Base-by-base conservation (phyloP, 2,888 invertebrate species). In the Diogma glabrata region DNA sequence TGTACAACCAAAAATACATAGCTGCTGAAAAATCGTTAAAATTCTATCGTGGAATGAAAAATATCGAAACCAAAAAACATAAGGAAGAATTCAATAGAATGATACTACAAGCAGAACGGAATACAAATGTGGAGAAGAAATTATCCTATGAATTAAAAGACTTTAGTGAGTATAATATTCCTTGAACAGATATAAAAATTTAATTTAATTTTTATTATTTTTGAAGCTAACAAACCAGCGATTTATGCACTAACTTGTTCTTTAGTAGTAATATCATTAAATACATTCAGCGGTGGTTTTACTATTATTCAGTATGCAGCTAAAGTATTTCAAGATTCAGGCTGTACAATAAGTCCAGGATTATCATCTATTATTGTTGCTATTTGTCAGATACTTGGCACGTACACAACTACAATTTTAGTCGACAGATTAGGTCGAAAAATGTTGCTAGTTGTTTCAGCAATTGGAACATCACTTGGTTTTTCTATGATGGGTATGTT, bases 231-330 rank as follows among this genome's bases (percentile, higher is more conserved):
- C n/a, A 43, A 43, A 38, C 7, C 36, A 16, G 24, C 23, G 6
- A n/a, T 24, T 4, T 28, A 12, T n/a, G 40, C 14, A 40, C 24
- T 40, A 12, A 43, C 24, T 43, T 24, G 30, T 4, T 7, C 19
- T 16, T 40, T 48, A 4, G 12, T 24, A n/a, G 56, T 69, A 1
- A 55, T 60, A 2, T 16, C 58, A 24, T 58, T 64, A 0, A 64
- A 64, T 52, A 63, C 64, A 33, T 61, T 61, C 46, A 61, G 65
- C 23, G 66, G 69, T 3, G 55, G 59, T 10, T 67, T 64, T 43
- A 62, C 63, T 9, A 61, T 69, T 38, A 57, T 65, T 3, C 68
- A 63, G 50, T 69, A 69, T 50, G 64, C 67, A 58, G 62, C 67
- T 10, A 56, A 59, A 14, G 65, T 69, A 30, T 69, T 69, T 51